These are phyloP conservation scores for Dufourea novaeangliae DNA, from an alignment of 1,140 invertebrate species.

Conservation along the genomic window DNA sequence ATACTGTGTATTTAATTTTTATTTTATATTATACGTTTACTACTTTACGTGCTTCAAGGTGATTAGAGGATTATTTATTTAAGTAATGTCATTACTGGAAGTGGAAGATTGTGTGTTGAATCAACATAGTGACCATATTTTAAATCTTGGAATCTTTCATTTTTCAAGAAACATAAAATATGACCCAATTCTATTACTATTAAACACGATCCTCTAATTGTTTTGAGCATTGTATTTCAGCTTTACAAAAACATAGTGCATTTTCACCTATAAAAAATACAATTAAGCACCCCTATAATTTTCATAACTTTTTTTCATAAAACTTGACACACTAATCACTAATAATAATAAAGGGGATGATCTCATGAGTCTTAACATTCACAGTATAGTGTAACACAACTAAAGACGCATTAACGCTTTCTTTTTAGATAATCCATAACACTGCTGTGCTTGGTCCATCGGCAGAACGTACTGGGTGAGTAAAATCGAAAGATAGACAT, in stretches of 20 bases:
- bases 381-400: background rate
- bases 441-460: constrained; percentile 75
- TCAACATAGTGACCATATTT: no score
- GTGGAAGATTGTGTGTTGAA: no score
- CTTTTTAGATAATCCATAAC: constrained; percentile 80
- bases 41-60: background rate
- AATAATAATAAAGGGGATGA: background rate
- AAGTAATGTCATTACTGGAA: no score
- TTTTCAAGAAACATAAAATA: no score
- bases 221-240: background rate
- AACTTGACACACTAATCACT: background rate
- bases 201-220: background rate
- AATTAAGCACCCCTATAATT: background rate
- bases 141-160: no score
- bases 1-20: background rate
- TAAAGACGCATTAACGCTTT: constrained; percentile 61
- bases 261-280: background rate
- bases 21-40: background rate
- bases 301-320: background rate
- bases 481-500: constrained; percentile 48
- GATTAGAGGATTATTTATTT: background rate
- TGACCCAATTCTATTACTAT: no score
- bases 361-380: background rate
- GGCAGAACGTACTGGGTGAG: constrained; percentile 75
- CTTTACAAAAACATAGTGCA: background rate